Evolutionary conservation across 2,113 vertebrate species (phyloP), one percentile per base, ranked within the genome.

Genomic region (Shinisaurus crocodilurus): DNA sequence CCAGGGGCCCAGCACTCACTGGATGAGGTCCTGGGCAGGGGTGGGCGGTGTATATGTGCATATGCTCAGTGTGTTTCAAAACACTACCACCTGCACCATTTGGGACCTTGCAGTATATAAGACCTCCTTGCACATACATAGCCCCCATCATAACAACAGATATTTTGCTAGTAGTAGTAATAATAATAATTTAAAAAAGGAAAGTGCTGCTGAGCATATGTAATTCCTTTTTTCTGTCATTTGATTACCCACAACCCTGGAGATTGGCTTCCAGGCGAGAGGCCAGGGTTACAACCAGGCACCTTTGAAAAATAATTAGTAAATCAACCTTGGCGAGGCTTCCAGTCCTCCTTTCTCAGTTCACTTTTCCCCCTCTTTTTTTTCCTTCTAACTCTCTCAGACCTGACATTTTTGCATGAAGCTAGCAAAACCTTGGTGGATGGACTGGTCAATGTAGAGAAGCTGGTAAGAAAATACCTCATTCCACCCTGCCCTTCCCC

Each of bases 391-490:
- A n/a, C 45, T 45, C 45, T 54, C 88, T 50, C 95, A 99, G 99
- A 99, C 85, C 93, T 99, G 96, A 99, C 99, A 18, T 99, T 99
- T 92, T 97, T 99, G 79, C 99, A 99, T 0, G 99, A 99, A 96
- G 99, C 98, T 94, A 99, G 99, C 93, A 99, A 99, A 95, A 98
- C 98, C 12, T 98, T 99, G 90, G 97, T 99, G 45, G 98, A 98
- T 0, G 98, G 99, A 50, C 95, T 99, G 89, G 98, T 99, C 93
- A 99, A 99, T 40, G 98, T 99, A 90, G 99, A 99, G 97, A 99
- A 99, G 95, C 98, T 99, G 99, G 99, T 99, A 96, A 98, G 97
- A 85, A 79, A n/a, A 23, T 83, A 2, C 20, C 67, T 23, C 15
- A 20, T 43, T 12, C 45, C 48, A 37, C 2, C 72, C 12, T n/a